A percentile compares a stretch with the other conserved stretches of the same genome.
Conservation (phyloP, 2,888 invertebrate species). For the Pteria penguin region DNA sequence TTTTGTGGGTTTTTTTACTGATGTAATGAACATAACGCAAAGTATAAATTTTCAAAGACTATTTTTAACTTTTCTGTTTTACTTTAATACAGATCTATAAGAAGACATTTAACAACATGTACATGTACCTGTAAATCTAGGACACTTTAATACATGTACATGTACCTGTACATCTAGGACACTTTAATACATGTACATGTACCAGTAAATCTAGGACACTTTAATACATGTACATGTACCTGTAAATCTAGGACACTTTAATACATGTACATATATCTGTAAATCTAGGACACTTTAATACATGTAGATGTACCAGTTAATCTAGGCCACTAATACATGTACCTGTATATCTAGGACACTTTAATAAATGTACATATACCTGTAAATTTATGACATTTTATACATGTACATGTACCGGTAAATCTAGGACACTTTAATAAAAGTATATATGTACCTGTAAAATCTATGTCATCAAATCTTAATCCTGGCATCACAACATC, state of each 20-base stretch:
- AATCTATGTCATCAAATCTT: constrained; percentile 70
- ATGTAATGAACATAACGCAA: too few relatives aligned
- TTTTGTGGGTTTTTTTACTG: too few relatives aligned
- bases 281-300: too few relatives aligned
- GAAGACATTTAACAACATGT: too few relatives aligned
- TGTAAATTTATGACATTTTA: too few relatives aligned
- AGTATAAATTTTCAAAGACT: too few relatives aligned
- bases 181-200: background rate
- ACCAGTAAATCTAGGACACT: background rate
- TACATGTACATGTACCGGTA: background rate
- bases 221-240: background rate
- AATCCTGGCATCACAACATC: constrained; percentile 71
- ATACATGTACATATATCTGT: background rate
- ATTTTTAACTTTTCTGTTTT: too few relatives aligned
- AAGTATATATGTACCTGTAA: constrained; percentile 52
- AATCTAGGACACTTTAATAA: too few relatives aligned
- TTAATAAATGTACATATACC: background rate
- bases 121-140: too few relatives aligned
- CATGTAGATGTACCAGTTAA: background rate
- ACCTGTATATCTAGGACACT: background rate
- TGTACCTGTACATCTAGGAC: background rate
- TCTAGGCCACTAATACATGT: background rate
- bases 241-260: too few relatives aligned
- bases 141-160: too few relatives aligned
- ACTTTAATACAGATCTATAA: too few relatives aligned